These are phyloP conservation scores for Chaetura pelagica DNA, from an alignment of 2,113 vertebrate genomes.

Conservation along the genomic window DNA sequence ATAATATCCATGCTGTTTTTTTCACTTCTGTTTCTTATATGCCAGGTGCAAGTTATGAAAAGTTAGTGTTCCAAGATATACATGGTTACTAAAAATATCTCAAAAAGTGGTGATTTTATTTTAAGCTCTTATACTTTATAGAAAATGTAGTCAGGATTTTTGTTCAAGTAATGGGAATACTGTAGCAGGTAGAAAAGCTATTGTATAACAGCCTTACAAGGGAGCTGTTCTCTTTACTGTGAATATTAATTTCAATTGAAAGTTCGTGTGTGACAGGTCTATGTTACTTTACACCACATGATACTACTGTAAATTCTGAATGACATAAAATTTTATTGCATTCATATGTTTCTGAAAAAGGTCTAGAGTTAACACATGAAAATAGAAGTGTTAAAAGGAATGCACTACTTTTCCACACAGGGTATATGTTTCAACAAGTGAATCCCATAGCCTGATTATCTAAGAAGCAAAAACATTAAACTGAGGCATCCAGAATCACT, in stretches of 20 bases:
- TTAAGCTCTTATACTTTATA: not conserved
- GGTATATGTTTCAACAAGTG: constrained; percentile 57
- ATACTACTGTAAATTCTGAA: not conserved
- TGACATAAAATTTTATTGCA: not conserved
- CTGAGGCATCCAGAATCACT: not conserved
- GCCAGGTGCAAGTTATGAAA: not conserved
- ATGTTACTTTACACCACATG: not conserved
- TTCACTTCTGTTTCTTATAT: not conserved
- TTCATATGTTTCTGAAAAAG: constrained; percentile 3
- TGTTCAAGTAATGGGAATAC: not conserved
- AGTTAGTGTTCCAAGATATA: not conserved
- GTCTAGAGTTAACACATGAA: not conserved
- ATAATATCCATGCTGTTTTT: not conserved
- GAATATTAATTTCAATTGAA: constrained; percentile 20
- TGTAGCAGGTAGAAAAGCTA: constrained; percentile 17
- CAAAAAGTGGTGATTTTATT: not conserved
- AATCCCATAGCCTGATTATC: constrained; percentile 30
- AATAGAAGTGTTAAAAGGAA: constrained; percentile 49
- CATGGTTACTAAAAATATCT: not conserved
- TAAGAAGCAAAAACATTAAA: constrained; percentile 25
- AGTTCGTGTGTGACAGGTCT: constrained; percentile 44
- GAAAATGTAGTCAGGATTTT: constrained; percentile 20
- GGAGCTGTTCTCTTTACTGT: constrained; percentile 26
- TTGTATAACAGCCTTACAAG: constrained; percentile 32
- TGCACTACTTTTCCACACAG: constrained; percentile 5